phyloP scores from a whole-genome alignment of 2,113 vertebrate genomes.

The Clupea harengus region DNA sequence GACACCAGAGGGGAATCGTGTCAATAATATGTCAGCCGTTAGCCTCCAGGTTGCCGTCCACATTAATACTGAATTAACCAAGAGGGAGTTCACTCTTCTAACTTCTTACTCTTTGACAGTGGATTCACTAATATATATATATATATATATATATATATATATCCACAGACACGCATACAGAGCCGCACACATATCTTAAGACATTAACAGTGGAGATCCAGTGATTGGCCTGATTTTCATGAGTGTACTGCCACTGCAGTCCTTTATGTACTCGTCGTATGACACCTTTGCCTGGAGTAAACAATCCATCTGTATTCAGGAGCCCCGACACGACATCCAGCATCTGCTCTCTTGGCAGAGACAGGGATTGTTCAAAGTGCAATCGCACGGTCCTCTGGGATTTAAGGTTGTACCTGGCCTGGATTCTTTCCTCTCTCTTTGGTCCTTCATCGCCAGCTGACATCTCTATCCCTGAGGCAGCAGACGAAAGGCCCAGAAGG shows the following conservation, averaged over 20 bases:
- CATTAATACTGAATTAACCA: conserved; percentile 16
- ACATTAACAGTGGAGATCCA: not conserved
- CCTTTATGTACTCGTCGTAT: not conserved
- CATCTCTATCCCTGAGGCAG: conserved; percentile 38
- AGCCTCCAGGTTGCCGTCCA: conserved; percentile 27
- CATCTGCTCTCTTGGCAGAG: conserved; percentile 6
- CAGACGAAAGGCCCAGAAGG: conserved; percentile 42
- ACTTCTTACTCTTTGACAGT: not conserved
- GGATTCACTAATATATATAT: not conserved
- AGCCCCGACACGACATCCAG: not conserved
- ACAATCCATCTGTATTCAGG: not conserved
- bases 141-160: too few relatives aligned
- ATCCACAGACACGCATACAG: not conserved
- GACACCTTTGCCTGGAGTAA: not conserved
- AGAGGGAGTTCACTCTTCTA: conserved; percentile 12
- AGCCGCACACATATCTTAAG: not conserved
- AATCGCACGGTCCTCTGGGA: not conserved
- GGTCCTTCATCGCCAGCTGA: conserved; percentile 28
- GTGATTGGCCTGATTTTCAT: not conserved
- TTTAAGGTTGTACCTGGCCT: not conserved
- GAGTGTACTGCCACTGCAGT: not conserved
- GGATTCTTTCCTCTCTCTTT: conserved; percentile 4
- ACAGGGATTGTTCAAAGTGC: not conserved
- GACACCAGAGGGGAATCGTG: conserved; percentile 28
- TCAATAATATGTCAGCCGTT: conserved; percentile 38